phyloP scores from a whole-genome alignment of 37 sponge, comb jelly and placozoan genomes.

The Mnemiopsis leidyi region DNA sequence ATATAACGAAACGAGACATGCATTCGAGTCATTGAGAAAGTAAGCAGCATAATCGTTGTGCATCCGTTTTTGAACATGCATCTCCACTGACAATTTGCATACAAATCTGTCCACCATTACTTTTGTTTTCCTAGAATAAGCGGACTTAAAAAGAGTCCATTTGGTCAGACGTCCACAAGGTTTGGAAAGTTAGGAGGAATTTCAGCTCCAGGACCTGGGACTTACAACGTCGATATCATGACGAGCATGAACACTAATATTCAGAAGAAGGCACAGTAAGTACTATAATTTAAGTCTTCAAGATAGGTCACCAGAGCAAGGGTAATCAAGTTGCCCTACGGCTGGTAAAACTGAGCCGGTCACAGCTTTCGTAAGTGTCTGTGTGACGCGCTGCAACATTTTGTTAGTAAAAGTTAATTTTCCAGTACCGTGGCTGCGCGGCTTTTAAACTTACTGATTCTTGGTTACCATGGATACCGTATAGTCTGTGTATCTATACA shows the following conservation, averaged over 20 bases:
- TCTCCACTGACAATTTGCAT: no score
- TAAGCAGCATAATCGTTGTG: constrained; percentile 39
- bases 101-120: neutral
- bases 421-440: neutral
- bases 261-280: constrained; percentile 75
- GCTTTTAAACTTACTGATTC: neutral
- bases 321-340: neutral
- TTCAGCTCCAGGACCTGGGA: constrained; percentile 77
- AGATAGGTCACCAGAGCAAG: neutral
- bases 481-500: no score
- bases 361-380: neutral
- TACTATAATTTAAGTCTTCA: neutral
- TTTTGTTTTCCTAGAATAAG: constrained; percentile 48
- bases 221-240: constrained; percentile 76
- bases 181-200: constrained; percentile 65
- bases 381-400: neutral
- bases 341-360: neutral
- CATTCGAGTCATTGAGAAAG: constrained; percentile 73
- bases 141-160: constrained; percentile 82
- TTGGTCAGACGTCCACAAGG: constrained; percentile 88
- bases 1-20: constrained; percentile 86
- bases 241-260: constrained; percentile 75
- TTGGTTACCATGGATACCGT: neutral
- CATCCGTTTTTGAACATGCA: no score
- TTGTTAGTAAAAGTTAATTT: neutral